These are phyloP conservation scores for Notothenia coriiceps DNA, from an alignment of 2,113 vertebrate species.

Conservation along the genomic window DNA sequence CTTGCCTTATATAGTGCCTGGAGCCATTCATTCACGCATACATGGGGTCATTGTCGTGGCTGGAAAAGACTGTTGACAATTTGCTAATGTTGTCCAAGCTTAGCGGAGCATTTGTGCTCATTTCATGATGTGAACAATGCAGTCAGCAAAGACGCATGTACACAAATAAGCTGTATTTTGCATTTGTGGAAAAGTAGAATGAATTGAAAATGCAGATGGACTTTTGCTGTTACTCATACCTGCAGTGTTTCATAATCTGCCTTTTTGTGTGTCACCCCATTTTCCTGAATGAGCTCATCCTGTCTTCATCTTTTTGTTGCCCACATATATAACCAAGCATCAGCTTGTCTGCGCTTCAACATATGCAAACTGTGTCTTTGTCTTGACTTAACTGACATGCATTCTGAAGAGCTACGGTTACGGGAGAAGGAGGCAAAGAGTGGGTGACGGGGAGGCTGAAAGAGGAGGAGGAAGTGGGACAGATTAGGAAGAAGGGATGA, in stretches of 20 bases:
- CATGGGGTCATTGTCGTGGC: background rate
- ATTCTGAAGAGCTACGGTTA: background rate
- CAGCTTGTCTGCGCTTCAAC: slow-evolving; percentile 19
- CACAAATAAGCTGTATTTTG: background rate
- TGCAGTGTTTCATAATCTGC: background rate
- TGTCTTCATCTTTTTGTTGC: background rate
- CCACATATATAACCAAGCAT: background rate
- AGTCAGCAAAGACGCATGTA: background rate
- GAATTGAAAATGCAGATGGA: background rate
- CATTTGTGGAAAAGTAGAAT: background rate
- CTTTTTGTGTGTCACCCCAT: background rate
- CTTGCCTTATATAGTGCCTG: background rate
- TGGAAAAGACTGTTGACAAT: background rate
- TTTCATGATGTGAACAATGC: background rate
- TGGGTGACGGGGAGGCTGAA: background rate
- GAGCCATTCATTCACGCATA: background rate
- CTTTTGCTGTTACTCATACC: background rate
- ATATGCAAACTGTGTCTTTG: slow-evolving; percentile 15
- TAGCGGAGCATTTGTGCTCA: background rate
- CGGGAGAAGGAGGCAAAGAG: background rate
- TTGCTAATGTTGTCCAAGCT: background rate
- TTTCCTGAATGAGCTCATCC: slow-evolving; percentile 18
- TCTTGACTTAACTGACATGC: slow-evolving; percentile 8
- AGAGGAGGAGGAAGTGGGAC: too few relatives aligned
- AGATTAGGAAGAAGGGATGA: background rate